Base-by-base conservation (phyloP, 1,140 invertebrate species). In the Zaprionus camerounensis region DNA sequence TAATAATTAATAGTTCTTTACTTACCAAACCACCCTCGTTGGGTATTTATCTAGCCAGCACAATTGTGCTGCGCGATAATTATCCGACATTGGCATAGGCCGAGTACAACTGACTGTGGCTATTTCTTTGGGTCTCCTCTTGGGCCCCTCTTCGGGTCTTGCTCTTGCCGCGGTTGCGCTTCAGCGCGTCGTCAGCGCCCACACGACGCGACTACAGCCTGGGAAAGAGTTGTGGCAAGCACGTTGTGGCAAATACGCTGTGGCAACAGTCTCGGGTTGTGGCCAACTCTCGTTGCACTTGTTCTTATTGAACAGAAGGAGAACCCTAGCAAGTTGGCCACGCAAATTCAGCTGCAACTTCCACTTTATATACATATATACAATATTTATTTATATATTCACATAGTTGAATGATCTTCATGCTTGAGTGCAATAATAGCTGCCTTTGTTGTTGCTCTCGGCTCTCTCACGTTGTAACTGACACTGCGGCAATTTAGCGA, bases 331-430 rank as follows among this genome's bases (percentile, higher is more conserved):
- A 17, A 36, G 78, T 55, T 78, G 58, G 83, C 63, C 83, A 86
- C 84, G 83, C 84, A 88, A 87, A 87, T 87, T 85, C 56, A 59
- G 61, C 31, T 34, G 1, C 46, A 34, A 11, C 31, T 34, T 34
- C 31, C 9, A 34, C 31, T 31, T 7, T 49, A 13, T 49, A 49
- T 49, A 58, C n/a, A 6, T n/a, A 46, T 22, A 24, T 5, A 76
- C 72, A 66, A 66, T 74, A 46, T 81, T 49, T 56, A 71, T 59
- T 31, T 44, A 62, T 55, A 58, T 24, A 41, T 57, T 34, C 58
- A 55, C 49, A 68, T 67, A 90, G 85, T 88, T 88, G 85, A 88
- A 88, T 57, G 85, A 82, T 88, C 85, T 90, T 88, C 82, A 90
- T 51, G 85, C 63, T 80, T 70, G 78, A 78, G 74, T 76, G 81